phyloP scores from a whole-genome alignment of 2,797 vertebrate species.

The Pempheris klunzingeri region DNA sequence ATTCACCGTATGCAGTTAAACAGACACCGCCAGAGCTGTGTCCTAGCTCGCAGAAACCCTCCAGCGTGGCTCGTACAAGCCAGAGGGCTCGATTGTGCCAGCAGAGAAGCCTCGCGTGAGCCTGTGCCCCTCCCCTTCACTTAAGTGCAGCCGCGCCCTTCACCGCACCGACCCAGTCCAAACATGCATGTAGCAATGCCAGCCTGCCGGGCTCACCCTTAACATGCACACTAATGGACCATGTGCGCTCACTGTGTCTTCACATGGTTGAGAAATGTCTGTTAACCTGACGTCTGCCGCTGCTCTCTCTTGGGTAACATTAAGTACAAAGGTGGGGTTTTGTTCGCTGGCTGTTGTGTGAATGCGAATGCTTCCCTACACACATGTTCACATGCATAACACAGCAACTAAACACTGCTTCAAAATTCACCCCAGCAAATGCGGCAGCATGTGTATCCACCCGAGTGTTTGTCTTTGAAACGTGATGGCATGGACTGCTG shows the following conservation, averaged over 20 bases:
- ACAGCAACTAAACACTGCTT: conserved; percentile 25
- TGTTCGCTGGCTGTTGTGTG: conserved; percentile 43
- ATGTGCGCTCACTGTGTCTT: conserved; percentile 32
- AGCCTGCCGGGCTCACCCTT: conserved; percentile 48
- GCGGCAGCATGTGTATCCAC: conserved; percentile 28
- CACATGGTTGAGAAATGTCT: conserved; percentile 52
- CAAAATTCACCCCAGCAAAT: conserved; percentile 20
- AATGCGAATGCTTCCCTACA: conserved; percentile 36
- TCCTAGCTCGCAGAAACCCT: conserved; percentile 25
- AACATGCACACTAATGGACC: conserved; percentile 65
- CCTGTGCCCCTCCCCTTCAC: conserved; percentile 65
- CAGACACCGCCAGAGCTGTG: not conserved
- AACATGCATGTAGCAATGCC: conserved; percentile 76
- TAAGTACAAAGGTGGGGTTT: conserved; percentile 12
- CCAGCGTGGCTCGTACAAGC: conserved; percentile 35
- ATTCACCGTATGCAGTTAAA: conserved; percentile 6
- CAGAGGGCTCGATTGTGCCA: conserved; percentile 26
- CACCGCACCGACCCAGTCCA: conserved; percentile 52
- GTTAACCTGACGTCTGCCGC: conserved; percentile 64
- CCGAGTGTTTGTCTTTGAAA: conserved; percentile 42
- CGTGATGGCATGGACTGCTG: conserved; percentile 39
- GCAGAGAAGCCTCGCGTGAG: conserved; percentile 65
- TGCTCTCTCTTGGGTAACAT: conserved; percentile 50
- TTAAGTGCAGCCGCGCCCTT: conserved; percentile 58
- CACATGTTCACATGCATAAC: conserved; percentile 38